phyloP scores from a whole-genome alignment of 2,113 vertebrate genomes.

The Mustelus asterias region DNA sequence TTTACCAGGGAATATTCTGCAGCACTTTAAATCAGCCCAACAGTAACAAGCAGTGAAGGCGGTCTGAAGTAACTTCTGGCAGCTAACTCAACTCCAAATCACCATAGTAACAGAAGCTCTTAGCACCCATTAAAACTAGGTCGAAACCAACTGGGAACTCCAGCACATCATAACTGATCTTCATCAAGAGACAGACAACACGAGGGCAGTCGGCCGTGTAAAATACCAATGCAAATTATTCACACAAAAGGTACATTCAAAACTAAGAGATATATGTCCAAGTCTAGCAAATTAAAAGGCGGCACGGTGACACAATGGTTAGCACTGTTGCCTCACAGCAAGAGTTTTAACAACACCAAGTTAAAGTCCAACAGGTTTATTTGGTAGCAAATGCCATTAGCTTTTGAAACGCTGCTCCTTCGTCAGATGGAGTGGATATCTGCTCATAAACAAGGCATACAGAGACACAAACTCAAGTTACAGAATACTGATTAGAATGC shows the following conservation, averaged over 20 bases:
- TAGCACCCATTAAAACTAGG: constrained; percentile 23
- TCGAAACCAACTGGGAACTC: constrained; percentile 14
- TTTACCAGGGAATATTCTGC: constrained; percentile 20
- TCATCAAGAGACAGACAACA: constrained; percentile 25
- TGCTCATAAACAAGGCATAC: too few species aligned
- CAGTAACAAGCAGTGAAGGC: neutral
- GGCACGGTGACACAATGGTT: too few species aligned
- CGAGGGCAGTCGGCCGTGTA: neutral
- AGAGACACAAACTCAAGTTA: too few species aligned
- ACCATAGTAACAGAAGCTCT: constrained; percentile 15
- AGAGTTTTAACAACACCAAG: too few species aligned
- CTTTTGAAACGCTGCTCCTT: too few species aligned
- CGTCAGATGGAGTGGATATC: too few species aligned
- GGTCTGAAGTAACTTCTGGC: constrained; percentile 33
- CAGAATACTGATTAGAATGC: too few species aligned
- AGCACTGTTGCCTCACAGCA: too few species aligned
- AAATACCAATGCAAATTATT: constrained; percentile 28
- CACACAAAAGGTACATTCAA: neutral
- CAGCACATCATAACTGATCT: constrained; percentile 29
- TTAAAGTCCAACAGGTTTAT: too few species aligned
- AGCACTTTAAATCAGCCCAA: neutral
- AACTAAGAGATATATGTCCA: neutral
- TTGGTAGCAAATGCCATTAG: too few species aligned
- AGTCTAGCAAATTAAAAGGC: neutral
- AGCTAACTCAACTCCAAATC: neutral